Conservation (phyloP, 37 sponge, comb jelly and placozoan species). For the Eunapius fragilis region DNA sequence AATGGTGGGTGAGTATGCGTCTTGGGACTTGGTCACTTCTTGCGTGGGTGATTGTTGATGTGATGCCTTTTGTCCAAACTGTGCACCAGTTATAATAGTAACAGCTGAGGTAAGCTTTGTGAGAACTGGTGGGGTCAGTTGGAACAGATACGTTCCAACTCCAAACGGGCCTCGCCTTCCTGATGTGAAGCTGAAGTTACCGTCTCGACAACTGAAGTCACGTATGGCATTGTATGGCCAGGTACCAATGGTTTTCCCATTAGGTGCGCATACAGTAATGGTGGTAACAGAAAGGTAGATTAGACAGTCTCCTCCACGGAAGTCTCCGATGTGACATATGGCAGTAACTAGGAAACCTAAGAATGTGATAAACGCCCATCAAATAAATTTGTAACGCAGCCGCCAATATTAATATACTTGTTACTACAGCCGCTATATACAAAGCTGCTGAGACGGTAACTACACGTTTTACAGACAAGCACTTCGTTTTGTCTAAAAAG, state of each 20-base stretch:
- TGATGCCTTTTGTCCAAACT: not conserved
- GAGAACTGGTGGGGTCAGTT: not conserved
- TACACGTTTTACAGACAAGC: not conserved
- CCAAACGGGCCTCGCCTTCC: conserved; percentile 4
- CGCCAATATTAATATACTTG: not conserved
- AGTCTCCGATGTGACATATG: not conserved
- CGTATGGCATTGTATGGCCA: conserved; percentile 38
- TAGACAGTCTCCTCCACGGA: not conserved
- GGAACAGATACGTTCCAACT: not conserved
- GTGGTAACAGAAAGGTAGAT: not conserved
- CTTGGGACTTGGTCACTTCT: not conserved
- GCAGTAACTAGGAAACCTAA: not conserved
- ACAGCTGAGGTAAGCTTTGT: not conserved
- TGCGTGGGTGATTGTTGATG: not conserved
- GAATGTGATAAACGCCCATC: not conserved
- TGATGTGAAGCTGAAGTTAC: conserved; percentile 32
- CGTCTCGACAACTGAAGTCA: conserved; percentile 20
- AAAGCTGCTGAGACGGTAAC: not conserved
- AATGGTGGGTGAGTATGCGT: no score
- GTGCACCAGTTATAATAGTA: not conserved
- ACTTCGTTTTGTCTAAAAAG: no score
- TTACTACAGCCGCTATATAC: not conserved
- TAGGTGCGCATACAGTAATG: not conserved
- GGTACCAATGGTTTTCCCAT: conserved; percentile 1
- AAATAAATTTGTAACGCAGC: not conserved